Evolutionary conservation across 2,888 invertebrate genomes (phyloP), one percentile per base, ranked within the genome.

Genomic region (Cacoxenus indagator): DNA sequence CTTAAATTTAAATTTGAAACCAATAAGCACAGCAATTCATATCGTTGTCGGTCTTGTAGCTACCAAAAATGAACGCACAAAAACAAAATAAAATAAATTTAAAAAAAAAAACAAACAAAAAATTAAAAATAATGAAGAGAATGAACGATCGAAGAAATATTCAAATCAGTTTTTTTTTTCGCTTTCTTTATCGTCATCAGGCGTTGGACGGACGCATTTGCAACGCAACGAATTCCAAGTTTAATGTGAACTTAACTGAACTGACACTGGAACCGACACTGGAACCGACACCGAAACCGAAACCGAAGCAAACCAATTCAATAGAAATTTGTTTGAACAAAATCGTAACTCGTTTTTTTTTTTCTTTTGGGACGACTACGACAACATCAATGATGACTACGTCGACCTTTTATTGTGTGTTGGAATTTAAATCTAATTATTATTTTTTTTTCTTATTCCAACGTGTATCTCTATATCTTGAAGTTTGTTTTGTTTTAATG

Each of bases 1-100:
- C 84, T 85, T 86, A 84, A 84, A 86, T 84, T 83, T 82, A 76
- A 76, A 81, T 82, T 80, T 84, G 81, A 82, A 79, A 82, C 76
- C 77, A 77, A 84, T 82, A 84, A 84, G 78, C n/a, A n/a, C n/a
- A n/a, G n/a, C 81, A 78, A 84, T 82, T 81, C 79, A 77, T 84
- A 81, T 71, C 70, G 67, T 14, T 69, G 69, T 67, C 70, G 70
- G 8, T 4, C n/a, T 48, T 48, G 8, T 19, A 22, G 37, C 59
- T 31, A 59, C 59, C 59, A 59, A 59, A 27, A 51, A 22, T 19
- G 19, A 51, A 51, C 1, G 5, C 11, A n/a, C 29, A 59, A 22
- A 59, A 2, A 31, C 6, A 31, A n/a, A 6, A 17, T 17, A 48
- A 6, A 2, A 48, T 17, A n/a, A 22, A 37, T 4, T n/a, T n/a